These are phyloP conservation scores for Larimichthys crocea DNA, from an alignment of 2,113 vertebrate species.

Conservation along the genomic window DNA sequence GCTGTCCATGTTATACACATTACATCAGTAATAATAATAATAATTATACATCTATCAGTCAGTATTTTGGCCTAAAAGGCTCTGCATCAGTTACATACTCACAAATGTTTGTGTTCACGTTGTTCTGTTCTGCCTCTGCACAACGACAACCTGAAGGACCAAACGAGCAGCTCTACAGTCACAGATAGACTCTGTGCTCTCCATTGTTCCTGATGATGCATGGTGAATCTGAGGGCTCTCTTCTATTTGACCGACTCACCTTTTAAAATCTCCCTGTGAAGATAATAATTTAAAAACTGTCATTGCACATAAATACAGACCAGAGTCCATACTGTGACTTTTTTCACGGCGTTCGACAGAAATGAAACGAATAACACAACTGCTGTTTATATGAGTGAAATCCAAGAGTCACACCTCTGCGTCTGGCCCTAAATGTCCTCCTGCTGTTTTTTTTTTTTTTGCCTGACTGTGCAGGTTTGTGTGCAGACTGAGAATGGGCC, in stretches of 20 bases:
- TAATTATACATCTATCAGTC: not conserved
- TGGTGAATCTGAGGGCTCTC: not conserved
- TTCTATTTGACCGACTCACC: not conserved
- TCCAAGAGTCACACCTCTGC: constrained; percentile 32
- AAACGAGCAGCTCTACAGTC: not conserved
- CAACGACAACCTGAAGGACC: too few relatives aligned
- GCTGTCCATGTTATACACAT: too few relatives aligned
- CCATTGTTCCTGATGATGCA: not conserved
- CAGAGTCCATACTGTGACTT: not conserved
- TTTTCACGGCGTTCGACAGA: too few relatives aligned
- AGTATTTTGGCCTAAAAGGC: not conserved
- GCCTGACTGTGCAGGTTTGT: constrained; percentile 55
- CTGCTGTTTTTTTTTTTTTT: constrained; percentile 32
- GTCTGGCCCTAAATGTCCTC: constrained; percentile 38
- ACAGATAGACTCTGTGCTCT: not conserved
- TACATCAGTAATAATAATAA: too few relatives aligned
- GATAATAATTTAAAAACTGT: constrained; percentile 7
- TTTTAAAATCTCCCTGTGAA: not conserved
- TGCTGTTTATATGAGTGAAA: constrained; percentile 7
- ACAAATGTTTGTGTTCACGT: not conserved
- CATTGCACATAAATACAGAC: constrained; percentile 11
- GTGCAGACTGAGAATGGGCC: constrained; percentile 25
- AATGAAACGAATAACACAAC: constrained; percentile 23
- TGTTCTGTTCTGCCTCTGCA: too few relatives aligned
- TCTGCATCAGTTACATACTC: not conserved